These are phyloP conservation scores for Tyria jacobaeae DNA, from an alignment of 2,888 invertebrate species.

Conservation along the genomic window DNA sequence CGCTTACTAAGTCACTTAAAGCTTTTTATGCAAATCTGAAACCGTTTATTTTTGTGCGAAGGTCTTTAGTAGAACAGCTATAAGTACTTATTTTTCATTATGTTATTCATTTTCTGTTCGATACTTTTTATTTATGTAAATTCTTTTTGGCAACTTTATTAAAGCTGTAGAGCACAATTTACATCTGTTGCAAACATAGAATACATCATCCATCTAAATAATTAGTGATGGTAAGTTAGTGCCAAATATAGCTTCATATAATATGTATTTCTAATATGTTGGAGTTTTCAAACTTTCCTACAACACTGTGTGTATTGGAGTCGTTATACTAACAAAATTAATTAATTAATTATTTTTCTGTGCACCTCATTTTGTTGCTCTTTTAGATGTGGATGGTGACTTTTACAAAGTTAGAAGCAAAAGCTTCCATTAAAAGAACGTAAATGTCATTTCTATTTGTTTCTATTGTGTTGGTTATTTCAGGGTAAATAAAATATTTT, in stretches of 20 bases:
- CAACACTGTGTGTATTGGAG: no score
- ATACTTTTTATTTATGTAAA: not conserved
- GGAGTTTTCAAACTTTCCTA: no score
- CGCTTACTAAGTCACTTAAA: slow-evolving; percentile 11
- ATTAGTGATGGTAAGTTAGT: no score
- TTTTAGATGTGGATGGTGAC: not conserved
- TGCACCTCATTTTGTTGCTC: no score
- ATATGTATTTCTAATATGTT: no score
- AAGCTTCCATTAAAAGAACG: not conserved
- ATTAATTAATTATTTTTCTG: not conserved
- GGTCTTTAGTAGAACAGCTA: no score
- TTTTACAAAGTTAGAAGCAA: not conserved
- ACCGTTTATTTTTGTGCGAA: no score
- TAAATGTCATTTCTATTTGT: not conserved
- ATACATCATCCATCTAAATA: no score
- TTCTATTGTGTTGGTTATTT: not conserved
- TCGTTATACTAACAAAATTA: no score
- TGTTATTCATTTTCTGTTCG: not conserved
- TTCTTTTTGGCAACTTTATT: not conserved
- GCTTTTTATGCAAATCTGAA: slow-evolving; percentile 14
- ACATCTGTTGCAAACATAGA: no score
- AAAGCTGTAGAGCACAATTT: not conserved
- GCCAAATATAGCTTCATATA: no score
- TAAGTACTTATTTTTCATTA: not conserved
- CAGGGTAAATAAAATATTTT: not conserved